phyloP scores from a whole-genome alignment of 2,797 vertebrate genomes.

The Enteromius unitaeniatus region DNA sequence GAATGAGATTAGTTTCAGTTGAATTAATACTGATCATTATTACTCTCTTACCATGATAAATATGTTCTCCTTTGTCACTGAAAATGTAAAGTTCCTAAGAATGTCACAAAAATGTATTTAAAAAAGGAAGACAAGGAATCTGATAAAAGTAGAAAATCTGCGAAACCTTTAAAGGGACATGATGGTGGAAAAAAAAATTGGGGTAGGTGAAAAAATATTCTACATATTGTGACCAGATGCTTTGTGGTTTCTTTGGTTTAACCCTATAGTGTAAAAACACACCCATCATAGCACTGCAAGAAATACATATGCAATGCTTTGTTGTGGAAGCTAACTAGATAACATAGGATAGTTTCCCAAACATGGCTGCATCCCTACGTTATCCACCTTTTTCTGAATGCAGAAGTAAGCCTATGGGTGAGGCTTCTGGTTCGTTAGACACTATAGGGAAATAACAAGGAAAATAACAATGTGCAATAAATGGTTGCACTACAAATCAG shows the following conservation, averaged over 20 bases:
- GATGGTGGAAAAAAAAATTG: no score
- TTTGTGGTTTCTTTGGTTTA: slow-evolving; percentile 14
- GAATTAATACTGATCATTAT: not conserved
- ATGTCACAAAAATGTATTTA: not conserved
- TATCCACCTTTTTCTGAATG: not conserved
- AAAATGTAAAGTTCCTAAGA: not conserved
- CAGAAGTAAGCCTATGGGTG: no score
- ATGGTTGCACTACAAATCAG: no score
- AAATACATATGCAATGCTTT: not conserved
- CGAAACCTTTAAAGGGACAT: no score
- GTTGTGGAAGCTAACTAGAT: not conserved
- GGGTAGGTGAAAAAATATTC: not conserved
- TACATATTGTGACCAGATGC: slow-evolving; percentile 16
- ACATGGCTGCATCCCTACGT: not conserved
- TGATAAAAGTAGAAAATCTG: not conserved
- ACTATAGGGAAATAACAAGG: no score
- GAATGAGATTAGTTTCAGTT: slow-evolving; percentile 3
- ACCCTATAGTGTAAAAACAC: slow-evolving; percentile 13
- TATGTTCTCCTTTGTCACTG: not conserved
- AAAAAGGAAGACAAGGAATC: not conserved
- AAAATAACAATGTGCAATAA: no score
- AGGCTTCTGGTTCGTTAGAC: no score
- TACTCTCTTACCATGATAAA: not conserved
- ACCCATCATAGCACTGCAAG: not conserved
- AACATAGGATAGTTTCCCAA: not conserved